Percentiles rank a stretch among this genome's conserved stretches.
These are phyloP conservation scores for Aricia artaxerxes DNA, from an alignment of 2,888 invertebrate species.

Conservation along the genomic window DNA sequence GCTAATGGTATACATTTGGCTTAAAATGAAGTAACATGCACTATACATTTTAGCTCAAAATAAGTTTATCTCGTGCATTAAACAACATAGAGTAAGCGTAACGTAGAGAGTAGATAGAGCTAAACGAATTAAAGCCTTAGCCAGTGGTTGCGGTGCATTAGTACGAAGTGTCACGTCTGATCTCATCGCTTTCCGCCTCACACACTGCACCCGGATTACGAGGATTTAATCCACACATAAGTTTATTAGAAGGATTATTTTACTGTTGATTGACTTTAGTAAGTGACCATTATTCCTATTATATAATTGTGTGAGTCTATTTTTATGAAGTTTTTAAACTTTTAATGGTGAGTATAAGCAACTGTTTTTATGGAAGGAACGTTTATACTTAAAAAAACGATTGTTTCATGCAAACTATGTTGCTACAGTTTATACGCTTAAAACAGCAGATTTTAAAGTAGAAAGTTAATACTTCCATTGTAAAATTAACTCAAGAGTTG, in stretches of 20 bases:
- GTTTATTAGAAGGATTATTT: neutral
- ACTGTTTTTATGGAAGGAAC: too few species aligned
- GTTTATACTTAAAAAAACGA: too few species aligned
- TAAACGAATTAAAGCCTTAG: slow-evolving; percentile 23
- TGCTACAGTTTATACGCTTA: too few species aligned
- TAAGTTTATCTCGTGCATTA: neutral
- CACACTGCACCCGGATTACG: neutral
- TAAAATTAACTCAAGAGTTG: too few species aligned
- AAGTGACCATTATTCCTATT: neutral
- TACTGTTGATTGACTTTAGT: neutral
- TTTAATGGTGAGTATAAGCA: too few species aligned
- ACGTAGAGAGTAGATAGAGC: neutral
- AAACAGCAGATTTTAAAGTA: too few species aligned
- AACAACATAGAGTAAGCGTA: neutral
- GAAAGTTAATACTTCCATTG: too few species aligned
- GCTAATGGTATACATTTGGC: neutral
- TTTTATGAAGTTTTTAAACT: too few species aligned
- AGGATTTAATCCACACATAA: neutral
- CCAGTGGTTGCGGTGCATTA: slow-evolving; percentile 1
- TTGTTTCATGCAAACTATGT: too few species aligned
- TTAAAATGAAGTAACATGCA: neutral
- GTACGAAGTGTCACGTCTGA: slow-evolving; percentile 24
- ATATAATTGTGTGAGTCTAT: too few species aligned
- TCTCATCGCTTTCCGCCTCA: slow-evolving; percentile 11
- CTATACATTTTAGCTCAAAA: neutral